A percentile compares a stretch with the other conserved stretches of the same genome.
Evolutionary conservation across 2,888 invertebrate species (phyloP).

Genomic region (Drosophila atripex): DNA sequence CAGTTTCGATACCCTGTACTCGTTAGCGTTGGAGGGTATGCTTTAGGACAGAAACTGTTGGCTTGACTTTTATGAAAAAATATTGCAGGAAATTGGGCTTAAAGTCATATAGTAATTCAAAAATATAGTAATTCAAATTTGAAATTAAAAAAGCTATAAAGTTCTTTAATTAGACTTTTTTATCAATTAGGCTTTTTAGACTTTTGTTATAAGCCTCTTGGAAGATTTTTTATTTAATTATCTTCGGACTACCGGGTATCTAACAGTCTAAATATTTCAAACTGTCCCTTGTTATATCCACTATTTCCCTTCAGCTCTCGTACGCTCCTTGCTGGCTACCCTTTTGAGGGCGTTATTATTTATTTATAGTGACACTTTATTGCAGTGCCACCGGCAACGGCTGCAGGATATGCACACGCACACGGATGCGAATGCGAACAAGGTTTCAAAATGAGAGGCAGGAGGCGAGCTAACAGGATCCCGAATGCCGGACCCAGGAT

Average conservation of each 20-base stretch:
- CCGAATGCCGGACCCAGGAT: constrained; percentile 2
- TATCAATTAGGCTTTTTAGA: too few species aligned
- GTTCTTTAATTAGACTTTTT: too few species aligned
- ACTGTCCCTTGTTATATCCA: background rate
- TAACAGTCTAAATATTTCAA: background rate
- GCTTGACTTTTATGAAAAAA: too few species aligned
- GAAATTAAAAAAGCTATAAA: too few species aligned
- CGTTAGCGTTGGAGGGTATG: constrained; percentile 22
- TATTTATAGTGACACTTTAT: constrained; percentile 79
- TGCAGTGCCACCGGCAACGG: constrained; percentile 55
- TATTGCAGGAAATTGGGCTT: too few species aligned
- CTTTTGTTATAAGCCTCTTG: too few species aligned
- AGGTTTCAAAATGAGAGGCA: constrained; percentile 4
- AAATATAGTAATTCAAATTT: too few species aligned
- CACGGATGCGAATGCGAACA: constrained; percentile 15
- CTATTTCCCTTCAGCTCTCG: background rate
- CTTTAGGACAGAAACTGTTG: too few species aligned
- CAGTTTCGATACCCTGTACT: constrained; percentile 3
- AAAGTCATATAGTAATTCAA: too few species aligned
- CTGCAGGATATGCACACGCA: constrained; percentile 68
- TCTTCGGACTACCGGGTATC: constrained; percentile 1
- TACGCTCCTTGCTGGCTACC: constrained; percentile 12
- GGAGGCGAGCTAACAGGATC: background rate
- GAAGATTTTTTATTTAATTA: too few species aligned
- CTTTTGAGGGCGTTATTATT: constrained; percentile 76